Evolutionary conservation across 2,888 invertebrate genomes (phyloP).

Genomic region (Leucoma salicis): DNA sequence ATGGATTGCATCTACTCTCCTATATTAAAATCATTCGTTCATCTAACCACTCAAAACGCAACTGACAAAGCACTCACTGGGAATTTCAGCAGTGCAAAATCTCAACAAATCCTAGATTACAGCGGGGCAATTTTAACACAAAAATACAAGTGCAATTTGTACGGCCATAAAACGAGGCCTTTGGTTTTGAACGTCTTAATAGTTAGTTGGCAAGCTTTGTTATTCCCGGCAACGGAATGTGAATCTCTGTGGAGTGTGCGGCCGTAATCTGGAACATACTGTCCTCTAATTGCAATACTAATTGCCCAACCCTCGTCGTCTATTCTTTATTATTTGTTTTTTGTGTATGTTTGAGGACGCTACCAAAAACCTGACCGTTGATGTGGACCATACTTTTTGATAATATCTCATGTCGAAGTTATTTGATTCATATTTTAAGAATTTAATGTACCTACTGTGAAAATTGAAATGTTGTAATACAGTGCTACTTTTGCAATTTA

Average conservation of each 20-base stretch:
- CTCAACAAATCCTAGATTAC: constrained; percentile 41
- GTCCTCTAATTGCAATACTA: constrained; percentile 81
- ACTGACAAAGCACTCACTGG: constrained; percentile 19
- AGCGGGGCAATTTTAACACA: constrained; percentile 40
- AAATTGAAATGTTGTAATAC: too few relatives aligned
- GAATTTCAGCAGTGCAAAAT: constrained; percentile 20
- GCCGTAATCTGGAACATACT: constrained; percentile 78
- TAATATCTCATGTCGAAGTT: too few relatives aligned
- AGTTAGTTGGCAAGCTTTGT: constrained; percentile 76
- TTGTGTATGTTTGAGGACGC: constrained; percentile 25
- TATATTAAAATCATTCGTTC: constrained; percentile 55
- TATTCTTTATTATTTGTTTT: constrained; percentile 54
- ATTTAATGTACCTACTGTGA: too few relatives aligned
- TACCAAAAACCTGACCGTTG: not conserved
- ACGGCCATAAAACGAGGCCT: constrained; percentile 29
- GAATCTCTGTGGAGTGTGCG: constrained; percentile 63
- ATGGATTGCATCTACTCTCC: constrained; percentile 40
- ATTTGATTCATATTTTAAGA: too few relatives aligned
- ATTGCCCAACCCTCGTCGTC: constrained; percentile 58
- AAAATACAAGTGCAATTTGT: constrained; percentile 47
- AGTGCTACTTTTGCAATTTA: too few relatives aligned
- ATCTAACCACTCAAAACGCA: constrained; percentile 34
- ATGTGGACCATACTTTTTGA: too few relatives aligned
- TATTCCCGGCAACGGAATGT: constrained; percentile 63
- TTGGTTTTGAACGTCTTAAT: constrained; percentile 65